Evolutionary conservation across 2,113 vertebrate genomes (phyloP).

Genomic region (Vireo altiloquus): DNA sequence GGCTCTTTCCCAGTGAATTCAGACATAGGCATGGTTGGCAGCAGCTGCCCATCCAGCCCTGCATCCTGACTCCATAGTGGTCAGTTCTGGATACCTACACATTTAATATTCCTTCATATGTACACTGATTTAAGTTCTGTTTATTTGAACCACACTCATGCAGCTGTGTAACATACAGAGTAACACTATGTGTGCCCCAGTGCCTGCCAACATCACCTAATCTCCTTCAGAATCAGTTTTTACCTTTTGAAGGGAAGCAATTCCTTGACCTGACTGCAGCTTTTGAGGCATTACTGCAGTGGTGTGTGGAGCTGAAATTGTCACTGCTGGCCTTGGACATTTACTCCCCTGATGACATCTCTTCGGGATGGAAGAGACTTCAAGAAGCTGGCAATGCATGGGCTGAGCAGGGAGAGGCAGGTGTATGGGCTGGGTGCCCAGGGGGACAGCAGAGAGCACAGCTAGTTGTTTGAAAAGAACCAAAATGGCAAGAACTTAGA

Average conservation of each 20-base stretch:
- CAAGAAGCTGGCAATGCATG: not conserved
- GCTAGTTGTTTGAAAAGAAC: not conserved
- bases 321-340: not conserved
- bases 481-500: not conserved
- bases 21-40: not conserved
- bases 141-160: not conserved
- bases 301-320: not conserved
- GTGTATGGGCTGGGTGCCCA: not conserved
- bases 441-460: not conserved
- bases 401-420: not conserved
- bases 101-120: not conserved
- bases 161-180: not conserved
- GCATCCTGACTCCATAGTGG: not conserved
- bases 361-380: not conserved
- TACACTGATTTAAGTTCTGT: not conserved
- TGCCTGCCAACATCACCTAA: not conserved
- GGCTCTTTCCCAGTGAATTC: not conserved
- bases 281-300: not conserved
- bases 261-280: not conserved
- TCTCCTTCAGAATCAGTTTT: not conserved
- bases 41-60: not conserved
- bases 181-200: rapidly evolving
- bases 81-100: not conserved
- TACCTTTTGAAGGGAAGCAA: not conserved
- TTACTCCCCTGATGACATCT: not conserved